phyloP scores from a whole-genome alignment of 1,140 invertebrate genomes.

The Notospermus geniculatus region DNA sequence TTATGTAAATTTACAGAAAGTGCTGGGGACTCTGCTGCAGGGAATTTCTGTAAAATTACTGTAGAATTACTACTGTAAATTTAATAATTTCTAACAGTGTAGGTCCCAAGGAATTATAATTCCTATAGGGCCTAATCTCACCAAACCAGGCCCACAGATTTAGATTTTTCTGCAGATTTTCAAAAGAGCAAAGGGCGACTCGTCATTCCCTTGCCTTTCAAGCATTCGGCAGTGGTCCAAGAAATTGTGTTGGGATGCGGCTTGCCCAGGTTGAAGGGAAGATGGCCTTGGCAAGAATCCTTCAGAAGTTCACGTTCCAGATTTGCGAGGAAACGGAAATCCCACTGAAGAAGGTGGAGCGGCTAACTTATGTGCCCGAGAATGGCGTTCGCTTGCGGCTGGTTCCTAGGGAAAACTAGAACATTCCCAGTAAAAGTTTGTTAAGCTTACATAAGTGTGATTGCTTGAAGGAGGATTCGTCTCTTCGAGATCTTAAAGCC shows the following conservation, averaged over 20 bases:
- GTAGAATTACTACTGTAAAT: too few species aligned
- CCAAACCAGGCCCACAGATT: too few species aligned
- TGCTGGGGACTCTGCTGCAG: too few species aligned
- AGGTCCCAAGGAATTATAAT: too few species aligned
- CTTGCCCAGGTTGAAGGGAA: conserved; percentile 50
- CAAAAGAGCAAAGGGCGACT: conserved; percentile 28
- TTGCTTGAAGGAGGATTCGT: too few species aligned
- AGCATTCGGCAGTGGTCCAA: conserved; percentile 52
- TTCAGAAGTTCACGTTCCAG: conserved; percentile 34
- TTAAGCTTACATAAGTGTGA: too few species aligned
- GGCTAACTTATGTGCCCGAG: background rate
- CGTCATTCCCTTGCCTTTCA: conserved; percentile 40
- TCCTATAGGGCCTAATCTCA: too few species aligned
- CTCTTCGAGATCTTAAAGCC: too few species aligned
- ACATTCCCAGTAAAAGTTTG: too few species aligned
- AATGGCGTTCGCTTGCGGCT: background rate
- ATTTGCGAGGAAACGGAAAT: conserved; percentile 18
- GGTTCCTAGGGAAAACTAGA: background rate
- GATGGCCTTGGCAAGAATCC: conserved; percentile 35
- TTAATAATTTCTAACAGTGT: too few species aligned
- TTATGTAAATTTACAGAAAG: too few species aligned
- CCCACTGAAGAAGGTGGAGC: conserved; percentile 9
- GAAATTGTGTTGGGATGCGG: conserved; percentile 52
- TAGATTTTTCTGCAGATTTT: conserved; percentile 37
- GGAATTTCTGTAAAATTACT: too few species aligned